Percentiles rank a stretch among this genome's conserved stretches.
These are phyloP conservation scores for Pammene fasciana DNA, from an alignment of 2,888 invertebrate species.

Conservation along the genomic window DNA sequence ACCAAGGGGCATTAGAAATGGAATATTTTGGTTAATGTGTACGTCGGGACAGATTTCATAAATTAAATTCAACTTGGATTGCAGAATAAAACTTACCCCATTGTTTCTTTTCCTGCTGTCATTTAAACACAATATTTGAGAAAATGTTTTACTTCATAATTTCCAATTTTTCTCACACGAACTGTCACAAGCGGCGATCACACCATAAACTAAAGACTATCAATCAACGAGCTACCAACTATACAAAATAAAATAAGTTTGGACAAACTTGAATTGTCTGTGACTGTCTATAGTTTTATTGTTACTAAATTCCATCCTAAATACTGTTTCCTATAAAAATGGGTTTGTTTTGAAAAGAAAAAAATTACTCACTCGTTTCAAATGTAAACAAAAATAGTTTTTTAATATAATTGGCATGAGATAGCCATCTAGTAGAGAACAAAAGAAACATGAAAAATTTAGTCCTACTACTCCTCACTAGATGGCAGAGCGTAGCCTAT, in stretches of 20 bases:
- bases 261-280: constrained; percentile 7
- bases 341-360: neutral
- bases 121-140: constrained; percentile 83
- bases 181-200: constrained; percentile 66
- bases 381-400: neutral
- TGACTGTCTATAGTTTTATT: neutral
- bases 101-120: constrained; percentile 92
- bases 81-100: constrained; percentile 86
- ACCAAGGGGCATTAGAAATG: constrained; percentile 66
- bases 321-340: too few relatives aligned
- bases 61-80: constrained; percentile 44
- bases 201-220: constrained; percentile 58
- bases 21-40: constrained; percentile 50
- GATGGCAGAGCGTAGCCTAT: neutral
- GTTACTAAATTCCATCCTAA: neutral
- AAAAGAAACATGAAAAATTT: neutral
- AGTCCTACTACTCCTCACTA: constrained; percentile 18
- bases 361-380: neutral
- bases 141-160: constrained; percentile 72
- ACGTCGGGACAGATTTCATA: constrained; percentile 4
- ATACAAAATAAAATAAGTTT: constrained; percentile 6
- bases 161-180: constrained; percentile 63
- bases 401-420: neutral
- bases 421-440: constrained; percentile 1
- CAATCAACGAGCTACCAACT: constrained; percentile 18